Conservation (phyloP, 2,797 vertebrate species). For the Pelodytes ibericus region DNA sequence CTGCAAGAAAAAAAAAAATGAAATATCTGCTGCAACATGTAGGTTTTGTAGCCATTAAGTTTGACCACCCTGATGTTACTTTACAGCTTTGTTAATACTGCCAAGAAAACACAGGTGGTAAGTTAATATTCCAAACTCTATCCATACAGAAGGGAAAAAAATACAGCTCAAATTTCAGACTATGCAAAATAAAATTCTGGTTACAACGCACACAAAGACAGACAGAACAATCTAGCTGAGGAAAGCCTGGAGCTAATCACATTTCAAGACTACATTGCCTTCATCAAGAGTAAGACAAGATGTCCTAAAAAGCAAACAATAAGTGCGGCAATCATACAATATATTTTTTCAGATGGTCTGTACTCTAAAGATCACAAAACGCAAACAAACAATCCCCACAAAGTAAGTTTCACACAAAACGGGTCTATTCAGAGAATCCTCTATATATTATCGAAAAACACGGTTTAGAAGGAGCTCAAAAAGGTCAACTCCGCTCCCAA, state of each 20-base stretch:
- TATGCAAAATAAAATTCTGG: conserved; percentile 35
- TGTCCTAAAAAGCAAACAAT: conserved; percentile 30
- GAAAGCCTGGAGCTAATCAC: conserved; percentile 45
- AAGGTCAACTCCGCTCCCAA: no score
- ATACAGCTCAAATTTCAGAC: conserved; percentile 26
- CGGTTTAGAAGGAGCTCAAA: no score
- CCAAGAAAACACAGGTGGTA: conserved; percentile 36
- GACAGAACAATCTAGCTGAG: conserved; percentile 33
- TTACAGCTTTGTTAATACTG: conserved; percentile 37
- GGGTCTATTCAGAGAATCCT: no score
- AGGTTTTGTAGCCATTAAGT: conserved; percentile 41
- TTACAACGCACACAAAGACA: conserved; percentile 14
- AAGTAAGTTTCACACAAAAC: neutral
- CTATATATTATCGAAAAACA: no score
- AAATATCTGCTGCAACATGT: conserved; percentile 15
- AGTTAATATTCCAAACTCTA: conserved; percentile 50
- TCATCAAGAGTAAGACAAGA: conserved; percentile 56
- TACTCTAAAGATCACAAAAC: conserved; percentile 29
- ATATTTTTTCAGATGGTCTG: conserved; percentile 15
- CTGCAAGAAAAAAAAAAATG: neutral
- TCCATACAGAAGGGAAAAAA: conserved; percentile 25
- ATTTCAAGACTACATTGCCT: conserved; percentile 36
- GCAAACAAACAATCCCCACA: conserved; percentile 35
- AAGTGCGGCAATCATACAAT: conserved; percentile 19
- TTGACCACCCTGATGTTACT: conserved; percentile 43